Evolutionary conservation across 2,113 vertebrate species (phyloP).

Genomic region (Tragelaphus imberbis): DNA sequence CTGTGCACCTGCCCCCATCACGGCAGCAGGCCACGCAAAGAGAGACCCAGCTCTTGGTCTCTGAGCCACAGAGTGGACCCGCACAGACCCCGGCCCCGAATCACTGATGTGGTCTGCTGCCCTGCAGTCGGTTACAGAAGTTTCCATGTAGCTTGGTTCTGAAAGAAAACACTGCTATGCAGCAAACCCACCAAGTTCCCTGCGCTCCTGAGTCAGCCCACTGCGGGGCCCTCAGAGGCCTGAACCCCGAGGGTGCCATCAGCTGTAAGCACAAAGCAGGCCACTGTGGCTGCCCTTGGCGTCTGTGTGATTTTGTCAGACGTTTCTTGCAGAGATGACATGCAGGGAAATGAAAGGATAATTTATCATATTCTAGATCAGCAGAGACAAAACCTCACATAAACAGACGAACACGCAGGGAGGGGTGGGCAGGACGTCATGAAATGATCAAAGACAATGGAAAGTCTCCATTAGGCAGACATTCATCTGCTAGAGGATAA

Average conservation of each 20-base stretch:
- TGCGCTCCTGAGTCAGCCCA: accelerated
- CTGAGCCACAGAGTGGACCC: neutral
- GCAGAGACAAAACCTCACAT: neutral
- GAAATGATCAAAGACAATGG: neutral
- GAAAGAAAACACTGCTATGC: neutral
- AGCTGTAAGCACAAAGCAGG: neutral
- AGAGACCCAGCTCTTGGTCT: neutral
- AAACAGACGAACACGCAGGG: accelerated
- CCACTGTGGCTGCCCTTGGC: accelerated
- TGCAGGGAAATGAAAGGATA: neutral
- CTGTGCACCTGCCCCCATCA: neutral
- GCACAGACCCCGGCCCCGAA: neutral
- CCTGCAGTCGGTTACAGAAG: neutral
- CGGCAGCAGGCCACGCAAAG: neutral
- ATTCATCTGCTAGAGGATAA: no score
- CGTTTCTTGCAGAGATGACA: neutral
- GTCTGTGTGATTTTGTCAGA: neutral
- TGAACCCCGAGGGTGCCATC: accelerated
- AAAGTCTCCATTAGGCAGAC: neutral
- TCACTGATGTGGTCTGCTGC: neutral
- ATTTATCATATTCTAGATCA: neutral
- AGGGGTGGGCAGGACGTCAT: accelerated
- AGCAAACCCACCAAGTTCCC: no score
- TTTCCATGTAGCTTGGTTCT: neutral
- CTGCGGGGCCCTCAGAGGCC: accelerated